Evolutionary conservation across 2,113 vertebrate species (phyloP), one percentile per base, ranked within the genome.

Genomic region (Forbesichthys papilliferus): DNA sequence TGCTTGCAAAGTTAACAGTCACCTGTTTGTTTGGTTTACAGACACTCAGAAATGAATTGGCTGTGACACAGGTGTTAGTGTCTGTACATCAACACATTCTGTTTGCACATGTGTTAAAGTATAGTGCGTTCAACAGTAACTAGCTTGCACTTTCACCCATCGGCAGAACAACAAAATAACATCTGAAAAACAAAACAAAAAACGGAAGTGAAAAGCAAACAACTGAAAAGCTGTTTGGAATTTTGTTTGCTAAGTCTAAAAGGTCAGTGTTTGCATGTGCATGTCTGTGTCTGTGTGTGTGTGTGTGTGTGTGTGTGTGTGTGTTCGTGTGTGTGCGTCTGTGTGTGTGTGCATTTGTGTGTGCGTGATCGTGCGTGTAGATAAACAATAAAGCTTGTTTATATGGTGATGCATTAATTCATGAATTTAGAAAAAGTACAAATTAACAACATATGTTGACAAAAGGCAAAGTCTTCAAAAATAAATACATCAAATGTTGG

Each of bases 191-290:
- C 27, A 65, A 57, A 68, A 42, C 0, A 53, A 62, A 46, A 20
- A 48, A 36, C 59, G 27, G 27, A 27, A 42, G 36, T 42, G 36
- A 42, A 42, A 42, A 6, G 36, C 36, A 42, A 42, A 42, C n/a
- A 52, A 12, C 62, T 34, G 72, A 83, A 66, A 78, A 78, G 59
- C 0, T 3, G 58, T 52, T 59, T 70, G 52, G 27, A 86, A 73
- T 77, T 74, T 51, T 70, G 64, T 64, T 62, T 52, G 63, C 61
- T 71, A 63, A 66, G 11, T 42, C 62, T 64, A 42, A 20, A 16
- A 53, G 27, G 27, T 27, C 27, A 27, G 27, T 27, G 27, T 27
- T 27, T 42, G 36, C 36, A 42, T 42, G 36, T 42, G 36, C 36
- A 5, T 42, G 5, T 8, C 3, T 42, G 36, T 42, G 36, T 6